phyloP scores from a whole-genome alignment of 2,797 vertebrate genomes.

The Odontamblyopus rebecca region DNA sequence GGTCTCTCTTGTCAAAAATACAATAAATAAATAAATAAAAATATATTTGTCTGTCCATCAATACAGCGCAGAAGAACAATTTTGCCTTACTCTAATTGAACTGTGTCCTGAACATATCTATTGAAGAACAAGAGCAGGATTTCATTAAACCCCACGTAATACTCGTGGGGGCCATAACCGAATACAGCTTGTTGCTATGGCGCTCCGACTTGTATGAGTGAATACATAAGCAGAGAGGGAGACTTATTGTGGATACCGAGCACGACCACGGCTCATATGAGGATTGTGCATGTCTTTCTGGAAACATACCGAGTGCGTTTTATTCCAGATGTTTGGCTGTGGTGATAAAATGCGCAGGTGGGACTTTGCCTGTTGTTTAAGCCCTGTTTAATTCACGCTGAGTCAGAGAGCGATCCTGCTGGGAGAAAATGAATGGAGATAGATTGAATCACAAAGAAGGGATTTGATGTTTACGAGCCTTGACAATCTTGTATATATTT shows the following conservation, averaged over 20 bases:
- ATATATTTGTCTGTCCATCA: conserved; percentile 1
- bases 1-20: too few relatives aligned
- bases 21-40: too few relatives aligned
- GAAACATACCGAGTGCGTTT: conserved; percentile 19
- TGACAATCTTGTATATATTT: conserved; percentile 16
- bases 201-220: conserved; percentile 51
- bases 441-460: conserved; percentile 17
- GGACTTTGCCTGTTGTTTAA: conserved; percentile 18
- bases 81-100: conserved; percentile 16
- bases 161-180: conserved; percentile 60
- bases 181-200: conserved; percentile 72
- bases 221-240: conserved; percentile 68
- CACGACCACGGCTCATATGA: conserved; percentile 38
- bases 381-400: conserved; percentile 7
- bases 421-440: background rate
- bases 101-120: conserved; percentile 15
- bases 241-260: conserved; percentile 60
- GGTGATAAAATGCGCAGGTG: conserved; percentile 29
- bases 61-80: background rate
- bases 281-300: conserved; percentile 38
- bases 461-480: conserved; percentile 8
- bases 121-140: conserved; percentile 50
- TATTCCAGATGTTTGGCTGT: conserved; percentile 51
- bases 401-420: conserved; percentile 9
- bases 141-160: conserved; percentile 60